A percentile compares a stretch with the other conserved stretches of the same genome.
Evolutionary conservation across 2,797 vertebrate genomes (phyloP).

Genomic region (Hipposideros larvatus): DNA sequence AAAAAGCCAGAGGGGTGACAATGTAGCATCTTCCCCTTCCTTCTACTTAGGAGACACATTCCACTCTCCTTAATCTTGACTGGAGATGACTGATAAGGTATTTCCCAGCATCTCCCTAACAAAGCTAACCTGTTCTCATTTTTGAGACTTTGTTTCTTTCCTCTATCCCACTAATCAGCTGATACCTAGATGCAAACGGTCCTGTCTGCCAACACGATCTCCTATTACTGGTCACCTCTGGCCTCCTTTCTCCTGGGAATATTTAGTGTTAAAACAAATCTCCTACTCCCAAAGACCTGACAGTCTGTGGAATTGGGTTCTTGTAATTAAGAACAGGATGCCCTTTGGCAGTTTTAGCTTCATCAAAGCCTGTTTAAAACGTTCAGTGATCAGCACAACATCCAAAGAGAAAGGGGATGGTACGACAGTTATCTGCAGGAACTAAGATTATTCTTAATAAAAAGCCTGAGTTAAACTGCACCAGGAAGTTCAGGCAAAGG

Average conservation of each 20-base stretch:
- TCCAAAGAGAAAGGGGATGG: background rate
- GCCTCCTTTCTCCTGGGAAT: background rate
- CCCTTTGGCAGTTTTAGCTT: conserved; percentile 9
- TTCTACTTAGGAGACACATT: background rate
- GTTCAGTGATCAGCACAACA: background rate
- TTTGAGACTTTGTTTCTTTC: background rate
- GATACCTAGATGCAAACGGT: background rate
- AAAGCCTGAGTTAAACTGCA: background rate
- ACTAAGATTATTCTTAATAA: background rate
- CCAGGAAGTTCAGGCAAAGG: background rate
- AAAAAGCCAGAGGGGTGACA: background rate
- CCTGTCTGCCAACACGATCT: background rate
- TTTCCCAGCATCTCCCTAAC: background rate
- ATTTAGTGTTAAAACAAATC: background rate
- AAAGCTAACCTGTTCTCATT: background rate
- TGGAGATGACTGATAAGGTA: background rate
- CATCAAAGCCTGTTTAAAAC: conserved; percentile 42
- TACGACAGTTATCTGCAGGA: background rate
- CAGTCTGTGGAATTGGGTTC: background rate
- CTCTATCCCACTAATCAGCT: background rate
- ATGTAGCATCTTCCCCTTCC: background rate
- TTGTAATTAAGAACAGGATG: conserved; percentile 23
- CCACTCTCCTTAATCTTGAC: background rate
- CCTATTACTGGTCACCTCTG: background rate
- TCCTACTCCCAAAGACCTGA: background rate